Conservation (phyloP, 1,140 invertebrate genomes). For the Procambarus clarkii region DNA sequence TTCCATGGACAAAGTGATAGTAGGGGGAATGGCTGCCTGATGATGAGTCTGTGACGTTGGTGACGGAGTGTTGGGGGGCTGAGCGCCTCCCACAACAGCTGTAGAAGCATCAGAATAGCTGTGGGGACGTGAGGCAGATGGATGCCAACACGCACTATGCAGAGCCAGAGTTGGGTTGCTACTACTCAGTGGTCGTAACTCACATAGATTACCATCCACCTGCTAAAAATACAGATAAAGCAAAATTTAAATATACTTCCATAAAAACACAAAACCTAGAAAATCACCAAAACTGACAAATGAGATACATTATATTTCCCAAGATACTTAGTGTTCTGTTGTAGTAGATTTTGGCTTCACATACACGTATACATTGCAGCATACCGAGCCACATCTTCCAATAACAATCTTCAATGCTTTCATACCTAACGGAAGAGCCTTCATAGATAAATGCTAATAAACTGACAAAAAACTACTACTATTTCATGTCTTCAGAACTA, state of each 20-base stretch:
- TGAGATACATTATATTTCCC: no score
- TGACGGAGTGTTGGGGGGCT: constrained; percentile 50
- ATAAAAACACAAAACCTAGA: background rate
- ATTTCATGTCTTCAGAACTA: no score
- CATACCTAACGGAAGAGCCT: no score
- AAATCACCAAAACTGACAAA: no score
- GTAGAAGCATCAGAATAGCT: constrained; percentile 70
- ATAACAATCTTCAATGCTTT: no score
- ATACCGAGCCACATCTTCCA: no score
- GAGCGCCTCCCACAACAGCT: constrained; percentile 33
- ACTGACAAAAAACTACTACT: no score
- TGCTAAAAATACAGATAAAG: constrained; percentile 34
- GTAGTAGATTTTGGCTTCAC: no score
- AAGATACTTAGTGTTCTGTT: no score
- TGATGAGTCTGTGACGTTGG: constrained; percentile 38
- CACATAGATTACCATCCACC: constrained; percentile 67
- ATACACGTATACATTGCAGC: no score
- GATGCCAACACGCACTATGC: constrained; percentile 48
- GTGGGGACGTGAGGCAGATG: constrained; percentile 55
- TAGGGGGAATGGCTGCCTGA: constrained; percentile 47
- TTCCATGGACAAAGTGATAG: constrained; percentile 56
- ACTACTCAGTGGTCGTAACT: constrained; percentile 68
- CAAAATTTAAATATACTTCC: background rate
- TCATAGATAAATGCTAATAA: no score
- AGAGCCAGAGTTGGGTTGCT: constrained; percentile 69